Evolutionary conservation across 2,888 invertebrate genomes (phyloP), one percentile per base, ranked within the genome.

Genomic region (Ectemnius cavifrons): DNA sequence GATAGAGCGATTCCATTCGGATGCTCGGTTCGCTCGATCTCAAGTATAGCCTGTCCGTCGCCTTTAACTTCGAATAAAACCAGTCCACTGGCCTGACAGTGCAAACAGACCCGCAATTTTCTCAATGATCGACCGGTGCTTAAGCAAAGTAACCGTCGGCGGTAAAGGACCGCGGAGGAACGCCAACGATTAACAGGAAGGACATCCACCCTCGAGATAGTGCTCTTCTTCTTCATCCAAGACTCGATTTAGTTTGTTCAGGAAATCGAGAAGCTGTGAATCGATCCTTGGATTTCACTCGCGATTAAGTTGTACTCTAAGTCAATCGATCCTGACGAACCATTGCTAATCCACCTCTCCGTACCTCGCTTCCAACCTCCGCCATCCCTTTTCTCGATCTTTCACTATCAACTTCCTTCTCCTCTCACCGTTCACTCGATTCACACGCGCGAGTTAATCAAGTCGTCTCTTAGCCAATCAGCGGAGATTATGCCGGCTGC

Each of bases 21-120:
- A 37, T 79, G 66, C 81, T 49, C 70, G 68, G 79, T 83, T 84
- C 88, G 6, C 37, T 37, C 37, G 8, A 37, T 37, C 37, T 8
- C 37, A 89, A 89, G 89, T 90, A 89, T 87, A 90, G 89, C 86
- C 88, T 89, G 90, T 89, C 89, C 79, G 86, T 82, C 76, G 84
- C 80, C 80, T 84, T 84, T 85, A 89, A 8, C 37, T 37, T 85
- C 87, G 88, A 89, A 88, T 87, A 86, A 89, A 89, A 89, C 87
- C 89, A 89, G 87, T 89, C 86, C 84, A 83, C 84, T 81, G 78
- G 85, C 90, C 37, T 90, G 90, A 90, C 90, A 90, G 89, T 89
- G 86, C 88, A 89, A 90, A 89, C 89, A 90, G 89, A 88, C 90
- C 89, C 85, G 84, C 90, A 90, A 90, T 90, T 89, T 90, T 89